These are phyloP conservation scores for Platypus cylindrus DNA, from an alignment of 2,888 invertebrate species.

Conservation along the genomic window DNA sequence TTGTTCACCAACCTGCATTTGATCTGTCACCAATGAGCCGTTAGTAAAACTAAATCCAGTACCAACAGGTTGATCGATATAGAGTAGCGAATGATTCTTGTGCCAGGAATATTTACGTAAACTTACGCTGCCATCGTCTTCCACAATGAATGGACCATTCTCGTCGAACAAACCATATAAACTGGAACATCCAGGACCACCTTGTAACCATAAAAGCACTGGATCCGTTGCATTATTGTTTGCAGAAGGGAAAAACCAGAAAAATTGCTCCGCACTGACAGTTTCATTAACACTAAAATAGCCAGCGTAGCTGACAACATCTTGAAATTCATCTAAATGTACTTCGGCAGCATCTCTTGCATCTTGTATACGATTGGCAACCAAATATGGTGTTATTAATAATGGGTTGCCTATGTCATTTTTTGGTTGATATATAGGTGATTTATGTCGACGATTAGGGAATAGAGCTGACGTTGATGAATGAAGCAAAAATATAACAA, in stretches of 20 bases:
- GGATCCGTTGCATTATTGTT: conserved; percentile 42
- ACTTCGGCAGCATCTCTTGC: conserved; percentile 43
- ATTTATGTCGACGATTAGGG: too few species aligned
- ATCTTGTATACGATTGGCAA: conserved; percentile 52
- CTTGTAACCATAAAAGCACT: conserved; percentile 68
- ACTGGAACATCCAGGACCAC: conserved; percentile 67
- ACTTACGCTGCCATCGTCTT: conserved; percentile 27
- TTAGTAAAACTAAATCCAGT: conserved; percentile 83
- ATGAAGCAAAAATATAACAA: too few species aligned
- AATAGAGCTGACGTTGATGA: too few species aligned
- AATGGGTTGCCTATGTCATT: conserved; percentile 43
- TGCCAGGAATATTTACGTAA: conserved; percentile 43
- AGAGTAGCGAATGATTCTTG: conserved; percentile 42
- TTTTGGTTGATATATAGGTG: conserved; percentile 25
- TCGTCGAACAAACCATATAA: conserved; percentile 66
- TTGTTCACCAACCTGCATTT: conserved; percentile 68
- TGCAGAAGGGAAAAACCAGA: conserved; percentile 75
- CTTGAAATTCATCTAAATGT: conserved; percentile 41
- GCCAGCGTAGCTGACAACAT: conserved; percentile 59
- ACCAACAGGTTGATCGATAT: conserved; percentile 84
- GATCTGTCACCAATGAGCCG: conserved; percentile 64
- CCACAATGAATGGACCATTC: conserved; percentile 58
- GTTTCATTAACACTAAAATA: conserved; percentile 69
- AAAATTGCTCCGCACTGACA: conserved; percentile 67
- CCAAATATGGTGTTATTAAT: conserved; percentile 61